These are phyloP conservation scores for Hydrozoanthus tunicans DNA, from an alignment of 64 coral and sea anemone genomes.

Conservation along the genomic window DNA sequence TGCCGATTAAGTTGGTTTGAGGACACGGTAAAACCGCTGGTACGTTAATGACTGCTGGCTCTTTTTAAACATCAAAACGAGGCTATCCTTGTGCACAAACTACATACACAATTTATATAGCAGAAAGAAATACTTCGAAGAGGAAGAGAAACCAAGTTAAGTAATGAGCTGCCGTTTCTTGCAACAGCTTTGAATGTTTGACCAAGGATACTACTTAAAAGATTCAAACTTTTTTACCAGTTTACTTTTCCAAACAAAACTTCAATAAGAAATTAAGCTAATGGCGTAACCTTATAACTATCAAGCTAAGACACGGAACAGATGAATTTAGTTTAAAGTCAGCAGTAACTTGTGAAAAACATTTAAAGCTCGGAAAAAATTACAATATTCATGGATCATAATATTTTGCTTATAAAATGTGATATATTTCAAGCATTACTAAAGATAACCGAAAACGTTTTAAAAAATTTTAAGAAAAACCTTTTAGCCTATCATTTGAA, in stretches of 20 bases:
- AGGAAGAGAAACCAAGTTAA: slow-evolving; percentile 44
- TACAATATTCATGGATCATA: no score
- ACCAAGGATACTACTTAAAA: slow-evolving; percentile 20
- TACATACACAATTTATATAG: neutral
- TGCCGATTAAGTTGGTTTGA: no score
- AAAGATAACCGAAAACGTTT: no score
- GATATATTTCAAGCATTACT: no score
- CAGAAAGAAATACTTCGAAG: neutral
- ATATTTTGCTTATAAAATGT: no score
- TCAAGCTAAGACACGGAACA: slow-evolving; percentile 44
- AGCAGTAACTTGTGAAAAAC: slow-evolving; percentile 54
- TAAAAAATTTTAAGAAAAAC: no score
- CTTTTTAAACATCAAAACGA: slow-evolving; percentile 10
- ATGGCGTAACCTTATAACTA: slow-evolving; percentile 37
- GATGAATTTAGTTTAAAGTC: slow-evolving; percentile 50
- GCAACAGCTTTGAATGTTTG: slow-evolving; percentile 57
- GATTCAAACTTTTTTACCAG: slow-evolving; percentile 15
- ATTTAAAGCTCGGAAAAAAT: neutral
- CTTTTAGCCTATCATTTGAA: no score
- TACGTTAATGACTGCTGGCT: neutral
- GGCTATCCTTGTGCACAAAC: slow-evolving; percentile 10
- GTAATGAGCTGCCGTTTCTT: slow-evolving; percentile 48
- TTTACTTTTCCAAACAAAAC: slow-evolving; percentile 34
- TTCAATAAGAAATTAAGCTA: neutral
- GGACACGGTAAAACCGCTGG: neutral